Percentiles rank a stretch among this genome's conserved stretches.
Evolutionary conservation across 2,113 vertebrate genomes (phyloP).

Genomic region (Capreolus pygargus): DNA sequence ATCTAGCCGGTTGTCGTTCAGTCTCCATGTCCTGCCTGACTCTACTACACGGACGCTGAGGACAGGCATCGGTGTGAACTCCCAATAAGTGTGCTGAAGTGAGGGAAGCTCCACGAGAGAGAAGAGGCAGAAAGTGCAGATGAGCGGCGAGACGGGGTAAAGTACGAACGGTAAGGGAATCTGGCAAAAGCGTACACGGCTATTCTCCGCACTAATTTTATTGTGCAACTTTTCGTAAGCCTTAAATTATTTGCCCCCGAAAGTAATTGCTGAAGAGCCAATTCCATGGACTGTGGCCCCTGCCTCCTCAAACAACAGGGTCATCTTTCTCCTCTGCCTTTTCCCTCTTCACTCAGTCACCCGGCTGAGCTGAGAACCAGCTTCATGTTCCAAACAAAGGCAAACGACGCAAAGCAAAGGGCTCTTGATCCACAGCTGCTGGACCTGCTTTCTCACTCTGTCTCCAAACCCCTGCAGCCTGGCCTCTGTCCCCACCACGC

Average conservation of each 20-base stretch:
- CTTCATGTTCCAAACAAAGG: neutral
- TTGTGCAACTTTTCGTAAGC: neutral
- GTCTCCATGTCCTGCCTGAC: fast-evolving
- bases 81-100: too few species aligned
- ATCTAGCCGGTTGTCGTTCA: fast-evolving
- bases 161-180: neutral
- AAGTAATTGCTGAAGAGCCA: neutral
- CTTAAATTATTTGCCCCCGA: neutral
- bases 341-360: neutral
- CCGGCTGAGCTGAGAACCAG: neutral
- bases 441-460: neutral
- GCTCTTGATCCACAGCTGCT: neutral
- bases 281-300: neutral
- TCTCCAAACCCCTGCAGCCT: neutral
- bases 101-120: fast-evolving
- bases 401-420: neutral
- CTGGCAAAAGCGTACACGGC: neutral
- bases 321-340: neutral
- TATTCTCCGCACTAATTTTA: neutral
- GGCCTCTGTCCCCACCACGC: neutral
- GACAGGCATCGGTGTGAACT: neutral
- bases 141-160: neutral
- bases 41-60: fast-evolving
- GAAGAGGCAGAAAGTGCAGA: neutral
- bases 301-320: neutral